These are phyloP conservation scores for Ooceraea biroi DNA, from an alignment of 1,140 invertebrate species.

Conservation along the genomic window DNA sequence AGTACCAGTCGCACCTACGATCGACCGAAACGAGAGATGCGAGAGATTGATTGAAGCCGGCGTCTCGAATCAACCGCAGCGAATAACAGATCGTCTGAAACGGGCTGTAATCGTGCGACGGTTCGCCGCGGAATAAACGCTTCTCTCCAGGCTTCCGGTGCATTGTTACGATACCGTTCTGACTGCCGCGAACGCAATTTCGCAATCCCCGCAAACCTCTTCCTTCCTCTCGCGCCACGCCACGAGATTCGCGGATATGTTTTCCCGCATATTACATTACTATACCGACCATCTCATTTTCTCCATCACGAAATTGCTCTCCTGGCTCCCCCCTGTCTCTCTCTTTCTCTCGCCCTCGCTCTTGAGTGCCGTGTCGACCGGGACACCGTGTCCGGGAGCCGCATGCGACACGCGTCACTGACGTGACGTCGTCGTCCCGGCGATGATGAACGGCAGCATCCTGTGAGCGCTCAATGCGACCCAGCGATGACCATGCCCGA, in stretches of 20 bases:
- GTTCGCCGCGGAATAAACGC: slow-evolving; percentile 13
- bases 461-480: slow-evolving; percentile 71
- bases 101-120: slow-evolving; percentile 39
- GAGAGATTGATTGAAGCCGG: background rate
- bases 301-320: slow-evolving; percentile 47
- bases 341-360: background rate
- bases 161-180: slow-evolving; percentile 54
- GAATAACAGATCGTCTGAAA: slow-evolving; percentile 31
- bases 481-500: slow-evolving; percentile 27
- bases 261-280: slow-evolving; percentile 38
- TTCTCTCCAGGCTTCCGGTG: slow-evolving; percentile 38
- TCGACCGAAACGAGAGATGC: no score
- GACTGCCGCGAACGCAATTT: slow-evolving; percentile 42
- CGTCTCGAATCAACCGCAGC: slow-evolving; percentile 12
- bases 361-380: background rate
- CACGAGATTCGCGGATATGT: slow-evolving; percentile 8
- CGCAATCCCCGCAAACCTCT: slow-evolving; percentile 54
- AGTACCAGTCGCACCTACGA: background rate
- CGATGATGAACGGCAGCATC: slow-evolving; percentile 77
- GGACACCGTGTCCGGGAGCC: slow-evolving; percentile 63
- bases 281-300: slow-evolving; percentile 19
- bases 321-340: slow-evolving; percentile 25
- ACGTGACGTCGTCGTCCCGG: slow-evolving; percentile 66
- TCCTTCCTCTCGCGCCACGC: slow-evolving; percentile 53
- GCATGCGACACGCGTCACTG: slow-evolving; percentile 59